Evolutionary conservation across 2,797 vertebrate genomes (phyloP).

Genomic region (Pteronotus mesoamericanus): DNA sequence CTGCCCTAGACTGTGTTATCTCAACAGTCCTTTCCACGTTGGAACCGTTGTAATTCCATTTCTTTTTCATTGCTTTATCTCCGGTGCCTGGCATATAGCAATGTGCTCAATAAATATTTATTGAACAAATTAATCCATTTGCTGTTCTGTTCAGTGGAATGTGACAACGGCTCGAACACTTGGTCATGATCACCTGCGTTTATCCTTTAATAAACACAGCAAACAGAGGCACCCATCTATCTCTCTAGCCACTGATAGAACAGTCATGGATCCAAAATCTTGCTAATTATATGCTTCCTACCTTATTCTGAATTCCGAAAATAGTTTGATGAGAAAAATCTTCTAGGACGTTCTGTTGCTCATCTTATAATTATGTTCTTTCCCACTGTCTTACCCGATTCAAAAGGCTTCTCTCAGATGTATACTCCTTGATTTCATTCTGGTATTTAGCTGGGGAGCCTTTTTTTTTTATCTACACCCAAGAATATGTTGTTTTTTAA

Average conservation of each 20-base stretch:
- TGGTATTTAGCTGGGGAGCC: neutral
- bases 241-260: neutral
- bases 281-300: neutral
- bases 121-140: constrained; percentile 52
- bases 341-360: neutral
- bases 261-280: neutral
- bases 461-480: no score
- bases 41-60: neutral
- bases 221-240: neutral
- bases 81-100: neutral
- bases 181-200: neutral
- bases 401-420: neutral
- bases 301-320: neutral
- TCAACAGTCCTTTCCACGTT: neutral
- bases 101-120: constrained; percentile 60
- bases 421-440: neutral
- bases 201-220: neutral
- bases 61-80: neutral
- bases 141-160: constrained; percentile 45
- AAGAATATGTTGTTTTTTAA: no score
- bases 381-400: neutral
- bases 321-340: neutral
- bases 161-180: constrained; percentile 14
- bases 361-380: neutral
- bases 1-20: neutral